Evolutionary conservation across 2,113 vertebrate species (phyloP).

Genomic region (Nycticebus coucang): DNA sequence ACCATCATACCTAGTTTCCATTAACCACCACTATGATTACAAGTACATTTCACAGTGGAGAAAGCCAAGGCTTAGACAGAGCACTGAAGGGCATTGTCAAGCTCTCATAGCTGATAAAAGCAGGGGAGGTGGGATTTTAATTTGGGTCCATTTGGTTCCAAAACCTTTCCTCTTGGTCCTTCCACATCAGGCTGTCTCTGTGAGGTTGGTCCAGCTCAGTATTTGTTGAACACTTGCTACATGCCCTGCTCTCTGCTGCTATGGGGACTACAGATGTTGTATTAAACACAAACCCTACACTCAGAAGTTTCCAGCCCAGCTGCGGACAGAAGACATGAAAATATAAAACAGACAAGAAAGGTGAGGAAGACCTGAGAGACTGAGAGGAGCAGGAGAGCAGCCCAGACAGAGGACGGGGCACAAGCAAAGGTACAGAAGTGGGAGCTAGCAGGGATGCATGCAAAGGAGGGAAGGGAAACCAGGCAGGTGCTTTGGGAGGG

Average conservation of each 20-base stretch:
- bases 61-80: neutral
- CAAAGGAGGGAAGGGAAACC: too few relatives aligned
- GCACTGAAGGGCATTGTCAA: too few relatives aligned
- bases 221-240: neutral
- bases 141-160: neutral
- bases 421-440: neutral
- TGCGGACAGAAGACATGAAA: neutral
- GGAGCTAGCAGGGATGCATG: rapidly evolving
- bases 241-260: neutral
- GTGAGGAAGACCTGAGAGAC: neutral
- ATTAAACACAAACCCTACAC: neutral
- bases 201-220: neutral
- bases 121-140: neutral
- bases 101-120: neutral
- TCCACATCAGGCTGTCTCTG: neutral
- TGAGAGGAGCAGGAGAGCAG: neutral
- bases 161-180: neutral
- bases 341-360: neutral
- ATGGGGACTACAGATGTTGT: too few relatives aligned
- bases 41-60: neutral
- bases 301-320: neutral
- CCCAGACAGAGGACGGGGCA: neutral
- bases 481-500: rapidly evolving
- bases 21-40: neutral
- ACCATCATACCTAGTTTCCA: too few relatives aligned